Evolutionary conservation across 2,797 vertebrate genomes (phyloP).

Genomic region (Anguilla megastoma): DNA sequence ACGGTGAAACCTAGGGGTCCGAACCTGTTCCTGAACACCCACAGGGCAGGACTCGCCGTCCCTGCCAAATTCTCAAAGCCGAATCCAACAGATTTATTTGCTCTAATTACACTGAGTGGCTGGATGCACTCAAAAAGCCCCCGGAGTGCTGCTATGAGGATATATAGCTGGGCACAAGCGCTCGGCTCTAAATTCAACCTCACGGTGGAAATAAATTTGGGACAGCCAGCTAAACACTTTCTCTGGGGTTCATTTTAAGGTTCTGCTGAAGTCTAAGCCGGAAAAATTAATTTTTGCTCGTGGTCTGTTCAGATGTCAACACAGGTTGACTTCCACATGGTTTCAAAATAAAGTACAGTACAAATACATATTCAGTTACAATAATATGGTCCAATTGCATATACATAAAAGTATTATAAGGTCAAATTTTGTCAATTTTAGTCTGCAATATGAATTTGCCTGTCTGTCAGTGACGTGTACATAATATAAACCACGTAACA

Average conservation of each 20-base stretch:
- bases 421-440: too few relatives aligned
- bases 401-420: too few relatives aligned
- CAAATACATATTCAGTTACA: too few relatives aligned
- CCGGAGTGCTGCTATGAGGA: background rate
- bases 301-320: background rate
- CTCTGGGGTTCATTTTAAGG: background rate
- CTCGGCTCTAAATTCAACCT: background rate
- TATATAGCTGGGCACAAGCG: background rate
- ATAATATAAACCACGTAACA: too few relatives aligned
- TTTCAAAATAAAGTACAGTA: too few relatives aligned
- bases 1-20: background rate
- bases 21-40: background rate
- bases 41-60: background rate
- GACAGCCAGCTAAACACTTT: background rate
- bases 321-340: too few relatives aligned
- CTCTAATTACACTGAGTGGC: background rate
- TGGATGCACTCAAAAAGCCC: background rate
- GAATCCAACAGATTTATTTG: background rate
- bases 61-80: background rate
- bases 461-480: too few relatives aligned
- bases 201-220: background rate
- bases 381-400: too few relatives aligned
- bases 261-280: background rate
- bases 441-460: too few relatives aligned
- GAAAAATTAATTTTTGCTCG: background rate